Base-by-base conservation (phyloP, 2,888 invertebrate genomes). In the Pheosia gnoma region DNA sequence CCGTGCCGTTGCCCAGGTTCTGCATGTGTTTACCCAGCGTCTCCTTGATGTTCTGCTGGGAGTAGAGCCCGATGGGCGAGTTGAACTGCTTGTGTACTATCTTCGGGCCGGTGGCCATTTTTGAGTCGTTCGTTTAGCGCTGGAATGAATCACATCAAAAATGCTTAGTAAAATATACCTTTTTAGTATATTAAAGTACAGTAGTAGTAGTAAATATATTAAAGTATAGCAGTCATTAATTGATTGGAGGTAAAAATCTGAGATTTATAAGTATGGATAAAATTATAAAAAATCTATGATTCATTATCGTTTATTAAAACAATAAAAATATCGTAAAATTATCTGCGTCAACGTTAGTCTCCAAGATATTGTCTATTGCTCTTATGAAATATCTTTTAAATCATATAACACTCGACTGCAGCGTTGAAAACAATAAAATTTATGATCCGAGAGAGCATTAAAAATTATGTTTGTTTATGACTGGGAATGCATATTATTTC, bases 1-100 rank as follows among this genome's bases (percentile, higher is more conserved):
- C 95, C 76, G 96, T 95, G 78, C 97, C 97, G 87, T 96, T 96
- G 77, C 95, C 94, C 79, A 97, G 94, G 81, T 97, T 95, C 88
- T 96, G 95, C 74, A 97, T 93, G 86, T 97, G 97, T 79, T 96
- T 96, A 84, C 95, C 95, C 78, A 98, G 93, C 47, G 97, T 96
- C 86, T 97, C 97, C 87, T 96, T 95, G 74, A 98, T 96, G 86
- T 97, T 96, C 83, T 96, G 94, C 79, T 96, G 96, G 49, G 97
- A 97, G 89, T 98, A 98, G 62, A 98, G 94, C 85, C 96, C 96
- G 81, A 98, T 97, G 71, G 98, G 97, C 74, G 97, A 96, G 93
- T 98, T 98, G 94, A 97, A 98, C 92, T 98, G 97, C 91, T 97
- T 97, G 94, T 97, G 97, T 77, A 97, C 97, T 90, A 97, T 93